Conservation (phyloP, 1,140 invertebrate genomes). For the Cepaea nemoralis region DNA sequence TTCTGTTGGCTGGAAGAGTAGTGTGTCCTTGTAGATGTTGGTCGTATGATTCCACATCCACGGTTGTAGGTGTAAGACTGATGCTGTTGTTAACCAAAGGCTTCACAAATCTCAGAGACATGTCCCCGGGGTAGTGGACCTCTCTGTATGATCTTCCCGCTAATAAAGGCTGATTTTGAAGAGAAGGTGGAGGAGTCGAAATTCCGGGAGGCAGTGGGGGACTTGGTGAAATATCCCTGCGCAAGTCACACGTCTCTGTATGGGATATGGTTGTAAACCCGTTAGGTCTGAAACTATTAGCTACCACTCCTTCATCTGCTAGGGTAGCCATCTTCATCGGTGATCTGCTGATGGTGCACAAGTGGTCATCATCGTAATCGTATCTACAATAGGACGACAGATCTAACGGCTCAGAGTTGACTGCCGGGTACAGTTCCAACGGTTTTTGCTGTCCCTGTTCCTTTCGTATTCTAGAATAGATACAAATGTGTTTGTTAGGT, state of each 20-base stretch:
- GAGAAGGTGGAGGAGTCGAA: slow-evolving; percentile 27
- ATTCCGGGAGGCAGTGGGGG: slow-evolving; percentile 13
- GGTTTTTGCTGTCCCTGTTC: slow-evolving; percentile 47
- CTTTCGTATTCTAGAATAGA: neutral
- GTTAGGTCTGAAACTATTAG: slow-evolving; percentile 27
- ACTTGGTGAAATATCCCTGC: slow-evolving; percentile 6
- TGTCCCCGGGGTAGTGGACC: slow-evolving; percentile 43
- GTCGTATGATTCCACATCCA: neutral
- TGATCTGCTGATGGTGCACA: slow-evolving; percentile 63
- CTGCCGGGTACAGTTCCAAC: slow-evolving; percentile 51
- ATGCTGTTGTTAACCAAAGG: neutral
- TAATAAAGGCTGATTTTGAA: slow-evolving; percentile 43
- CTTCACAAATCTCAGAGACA: slow-evolving; percentile 39
- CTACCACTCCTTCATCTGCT: slow-evolving; percentile 49
- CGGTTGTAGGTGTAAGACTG: neutral
- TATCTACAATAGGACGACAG: slow-evolving; percentile 51
- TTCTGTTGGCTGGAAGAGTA: slow-evolving; percentile 42
- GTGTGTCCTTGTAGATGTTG: slow-evolving; percentile 48
- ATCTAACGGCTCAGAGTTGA: slow-evolving; percentile 45
- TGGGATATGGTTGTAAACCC: slow-evolving; percentile 35
- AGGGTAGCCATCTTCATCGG: slow-evolving; percentile 61
- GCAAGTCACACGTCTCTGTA: slow-evolving; percentile 9
- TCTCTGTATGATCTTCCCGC: slow-evolving; percentile 30
- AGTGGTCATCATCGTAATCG: slow-evolving; percentile 63
- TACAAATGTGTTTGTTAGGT: too few species aligned